Conservation (phyloP, 2,113 vertebrate species). For the Anhinga anhinga region DNA sequence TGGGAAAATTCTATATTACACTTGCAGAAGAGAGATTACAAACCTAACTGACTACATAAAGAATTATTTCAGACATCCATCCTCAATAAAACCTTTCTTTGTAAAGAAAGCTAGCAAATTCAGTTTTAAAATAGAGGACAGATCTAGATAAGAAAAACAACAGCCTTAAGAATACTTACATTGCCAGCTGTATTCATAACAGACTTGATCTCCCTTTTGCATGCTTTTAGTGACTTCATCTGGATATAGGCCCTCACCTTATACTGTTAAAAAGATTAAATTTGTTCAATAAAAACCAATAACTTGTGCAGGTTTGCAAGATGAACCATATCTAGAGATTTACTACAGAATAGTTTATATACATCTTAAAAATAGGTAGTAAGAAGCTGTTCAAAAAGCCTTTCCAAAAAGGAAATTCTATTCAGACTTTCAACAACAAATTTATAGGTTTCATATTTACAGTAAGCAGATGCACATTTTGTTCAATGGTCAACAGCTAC, state of each 20-base stretch:
- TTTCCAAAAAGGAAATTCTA: neutral
- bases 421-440: neutral
- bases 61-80: neutral
- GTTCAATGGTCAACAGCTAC: neutral
- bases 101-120: neutral
- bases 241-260: slow-evolving; percentile 98
- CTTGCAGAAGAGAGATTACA: neutral
- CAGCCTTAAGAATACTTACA: slow-evolving; percentile 77
- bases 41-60: neutral
- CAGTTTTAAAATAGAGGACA: neutral
- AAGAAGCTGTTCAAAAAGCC: neutral
- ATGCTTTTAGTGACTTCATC: slow-evolving; percentile 97
- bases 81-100: neutral
- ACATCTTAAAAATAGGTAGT: neutral
- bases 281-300: neutral
- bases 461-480: neutral
- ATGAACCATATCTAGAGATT: neutral
- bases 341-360: neutral
- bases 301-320: neutral
- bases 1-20: neutral
- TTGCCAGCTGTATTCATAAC: slow-evolving; percentile 99
- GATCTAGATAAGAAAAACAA: neutral
- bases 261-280: slow-evolving; percentile 78
- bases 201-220: slow-evolving; percentile 98
- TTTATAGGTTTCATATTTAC: neutral